Percentiles rank a stretch among this genome's conserved stretches.
Evolutionary conservation across 2,113 vertebrate species (phyloP).

Genomic region (Spea multiplicata): DNA sequence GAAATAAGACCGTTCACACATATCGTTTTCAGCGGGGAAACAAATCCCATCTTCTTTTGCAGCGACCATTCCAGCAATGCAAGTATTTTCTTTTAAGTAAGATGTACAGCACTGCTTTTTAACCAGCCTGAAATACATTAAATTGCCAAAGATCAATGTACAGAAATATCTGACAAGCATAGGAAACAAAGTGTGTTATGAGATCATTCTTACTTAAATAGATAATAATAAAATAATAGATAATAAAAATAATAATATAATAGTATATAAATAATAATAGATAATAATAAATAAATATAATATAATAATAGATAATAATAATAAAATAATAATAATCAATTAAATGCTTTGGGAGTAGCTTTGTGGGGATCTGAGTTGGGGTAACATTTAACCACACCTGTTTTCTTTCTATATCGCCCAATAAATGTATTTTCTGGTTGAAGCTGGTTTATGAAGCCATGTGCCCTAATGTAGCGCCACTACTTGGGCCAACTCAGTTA

Average conservation of each 20-base stretch:
- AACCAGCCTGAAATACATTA: conserved; percentile 66
- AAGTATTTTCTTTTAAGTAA: conserved; percentile 77
- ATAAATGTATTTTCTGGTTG: too few species aligned
- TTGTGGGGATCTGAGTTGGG: too few species aligned
- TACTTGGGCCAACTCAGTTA: too few species aligned
- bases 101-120: conserved; percentile 85
- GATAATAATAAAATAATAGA: background rate
- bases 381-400: too few species aligned
- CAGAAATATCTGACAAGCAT: background rate
- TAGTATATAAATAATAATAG: background rate
- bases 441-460: too few species aligned
- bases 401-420: too few species aligned
- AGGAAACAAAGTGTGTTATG: background rate
- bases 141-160: background rate
- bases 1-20: conserved; percentile 70
- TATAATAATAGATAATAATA: too few species aligned
- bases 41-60: conserved; percentile 78
- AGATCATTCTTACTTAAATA: background rate
- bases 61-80: conserved; percentile 74
- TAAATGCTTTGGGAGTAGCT: too few species aligned
- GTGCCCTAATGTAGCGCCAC: too few species aligned
- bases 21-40: conserved; percentile 57
- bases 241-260: background rate
- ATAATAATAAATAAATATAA: too few species aligned
- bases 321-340: too few species aligned